Evolutionary conservation across 2,888 invertebrate genomes (phyloP), one percentile per base, ranked within the genome.

Genomic region (Molorchus minor): DNA sequence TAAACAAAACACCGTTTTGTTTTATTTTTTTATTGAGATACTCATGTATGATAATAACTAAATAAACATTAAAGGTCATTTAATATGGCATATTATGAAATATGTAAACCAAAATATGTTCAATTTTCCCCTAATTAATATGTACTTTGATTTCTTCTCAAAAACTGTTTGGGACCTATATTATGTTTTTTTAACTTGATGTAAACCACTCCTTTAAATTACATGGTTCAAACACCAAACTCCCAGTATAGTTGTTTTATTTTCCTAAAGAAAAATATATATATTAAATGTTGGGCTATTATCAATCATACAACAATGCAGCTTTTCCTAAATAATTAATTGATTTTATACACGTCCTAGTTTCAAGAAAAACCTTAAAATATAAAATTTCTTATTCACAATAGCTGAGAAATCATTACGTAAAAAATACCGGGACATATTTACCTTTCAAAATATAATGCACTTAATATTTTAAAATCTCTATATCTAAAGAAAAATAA

Each of bases 251-350:
- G 70, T 74, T 72, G 68, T 73, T 75, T n/a, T 76, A 71, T 73
- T 72, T 72, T 71, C 71, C 75, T 74, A 76, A 71, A 71, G n/a
- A n/a, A 72, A 55, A 72, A 17, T 74, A 71, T 75, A 71, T 77
- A 79, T 77, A 76, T 75, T 77, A 78, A 77, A 78, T 69, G 71
- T 73, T 77, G 77, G 77, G 76, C 77, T 76, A 76, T 75, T 64
- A 56, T 65, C 73, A 73, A 71, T 74, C 75, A 72, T 73, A 71
- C 74, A 73, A 69, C 70, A 69, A 67, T 71, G 75, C 75, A 76
- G 73, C 73, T 70, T 75, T 74, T 74, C 72, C 72, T 76, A 76
- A 73, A 74, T 75, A 74, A 75, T 74, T 69, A 71, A 67, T 74
- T 69, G 71, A 67, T 70, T 65, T 45, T 63, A 62, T 63, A 62